Conservation (phyloP, 2,888 invertebrate genomes). For the Dermolepida albohirtum region DNA sequence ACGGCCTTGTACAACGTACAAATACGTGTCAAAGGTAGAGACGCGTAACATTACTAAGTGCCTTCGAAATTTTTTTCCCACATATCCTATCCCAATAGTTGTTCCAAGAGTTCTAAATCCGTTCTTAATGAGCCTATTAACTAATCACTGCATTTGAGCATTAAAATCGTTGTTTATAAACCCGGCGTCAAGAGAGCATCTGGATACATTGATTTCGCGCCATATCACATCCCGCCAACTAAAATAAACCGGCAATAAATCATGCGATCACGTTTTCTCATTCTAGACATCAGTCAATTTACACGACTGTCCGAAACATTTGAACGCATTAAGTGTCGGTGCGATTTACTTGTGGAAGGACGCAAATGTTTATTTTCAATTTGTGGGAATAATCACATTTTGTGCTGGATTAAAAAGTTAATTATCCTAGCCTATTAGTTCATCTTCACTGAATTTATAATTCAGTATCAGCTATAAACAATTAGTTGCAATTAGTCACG, state of each 20-base stretch:
- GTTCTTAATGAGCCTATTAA: conserved; percentile 64
- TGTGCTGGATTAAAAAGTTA: no score
- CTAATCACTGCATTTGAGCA: conserved; percentile 64
- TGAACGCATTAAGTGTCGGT: not conserved
- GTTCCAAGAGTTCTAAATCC: conserved; percentile 55
- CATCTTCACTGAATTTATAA: no score
- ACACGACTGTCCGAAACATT: conserved; percentile 39
- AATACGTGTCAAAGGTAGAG: not conserved
- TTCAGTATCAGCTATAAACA: no score
- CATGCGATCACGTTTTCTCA: conserved; percentile 31
- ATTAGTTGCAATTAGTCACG: no score
- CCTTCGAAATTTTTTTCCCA: conserved; percentile 34
- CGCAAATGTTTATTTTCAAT: no score
- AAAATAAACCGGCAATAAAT: conserved; percentile 35
- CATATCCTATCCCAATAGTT: conserved; percentile 40
- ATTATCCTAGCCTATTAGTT: no score
- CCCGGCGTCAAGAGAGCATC: conserved; percentile 52
- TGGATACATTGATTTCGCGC: conserved; percentile 54
- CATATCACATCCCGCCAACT: conserved; percentile 50
- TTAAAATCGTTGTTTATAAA: conserved; percentile 62
- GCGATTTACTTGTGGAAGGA: no score
- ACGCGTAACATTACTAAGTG: conserved; percentile 1
- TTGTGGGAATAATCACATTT: no score
- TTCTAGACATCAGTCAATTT: conserved; percentile 34
- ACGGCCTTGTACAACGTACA: not conserved